phyloP scores from a whole-genome alignment of 2,797 vertebrate species.

The Ambastaia sidthimunki region DNA sequence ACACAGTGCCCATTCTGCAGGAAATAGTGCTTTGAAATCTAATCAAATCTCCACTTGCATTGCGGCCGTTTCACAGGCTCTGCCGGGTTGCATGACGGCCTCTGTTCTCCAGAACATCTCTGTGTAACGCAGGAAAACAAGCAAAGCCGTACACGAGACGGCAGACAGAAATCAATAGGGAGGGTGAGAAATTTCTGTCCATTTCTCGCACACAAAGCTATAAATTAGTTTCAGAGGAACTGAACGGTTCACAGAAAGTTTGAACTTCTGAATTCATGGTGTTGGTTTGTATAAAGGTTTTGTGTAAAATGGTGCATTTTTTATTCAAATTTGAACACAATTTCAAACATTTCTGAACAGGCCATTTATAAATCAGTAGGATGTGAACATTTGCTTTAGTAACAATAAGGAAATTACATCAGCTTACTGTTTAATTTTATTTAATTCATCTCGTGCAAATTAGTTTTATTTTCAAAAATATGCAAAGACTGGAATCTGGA shows the following conservation, averaged over 20 bases:
- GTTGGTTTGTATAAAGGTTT: neutral
- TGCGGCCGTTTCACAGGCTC: neutral
- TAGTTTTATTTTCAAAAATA: no score
- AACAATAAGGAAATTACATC: no score
- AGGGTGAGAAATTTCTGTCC: neutral
- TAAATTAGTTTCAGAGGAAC: neutral
- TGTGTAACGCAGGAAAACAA: neutral
- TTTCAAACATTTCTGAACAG: no score
- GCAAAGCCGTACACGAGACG: neutral
- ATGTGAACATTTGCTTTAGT: no score
- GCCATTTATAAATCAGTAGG: no score
- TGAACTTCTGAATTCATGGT: neutral
- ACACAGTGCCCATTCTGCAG: conserved; percentile 8
- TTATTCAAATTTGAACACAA: no score
- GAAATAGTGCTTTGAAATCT: conserved; percentile 45
- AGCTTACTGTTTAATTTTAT: no score
- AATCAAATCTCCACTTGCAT: neutral
- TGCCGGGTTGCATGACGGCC: neutral
- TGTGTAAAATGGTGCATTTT: no score
- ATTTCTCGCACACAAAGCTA: neutral
- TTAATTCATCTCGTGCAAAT: no score
- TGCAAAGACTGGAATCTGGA: no score
- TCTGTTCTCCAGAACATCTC: neutral
- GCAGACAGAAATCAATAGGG: neutral
- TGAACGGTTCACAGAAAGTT: neutral